Conservation (phyloP, 1,140 invertebrate species). For the Zaprionus kolodkinae region DNA sequence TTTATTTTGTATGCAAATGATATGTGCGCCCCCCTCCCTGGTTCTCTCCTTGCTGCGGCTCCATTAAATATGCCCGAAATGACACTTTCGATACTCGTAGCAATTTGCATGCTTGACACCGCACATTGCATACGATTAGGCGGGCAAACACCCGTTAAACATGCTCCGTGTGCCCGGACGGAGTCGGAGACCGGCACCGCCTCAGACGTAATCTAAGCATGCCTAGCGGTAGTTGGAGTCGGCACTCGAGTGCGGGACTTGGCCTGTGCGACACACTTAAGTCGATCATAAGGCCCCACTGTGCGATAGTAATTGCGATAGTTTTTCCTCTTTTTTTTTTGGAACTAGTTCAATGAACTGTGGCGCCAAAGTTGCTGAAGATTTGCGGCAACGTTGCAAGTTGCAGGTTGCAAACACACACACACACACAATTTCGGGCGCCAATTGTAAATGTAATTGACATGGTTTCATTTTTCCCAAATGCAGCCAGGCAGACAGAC, state of each 20-base stretch:
- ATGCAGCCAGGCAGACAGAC: slow-evolving; percentile 18
- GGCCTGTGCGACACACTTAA: slow-evolving; percentile 64
- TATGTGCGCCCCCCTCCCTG: slow-evolving; percentile 10
- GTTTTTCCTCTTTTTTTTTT: background rate
- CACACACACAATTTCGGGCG: slow-evolving; percentile 58
- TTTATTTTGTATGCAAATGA: slow-evolving; percentile 26
- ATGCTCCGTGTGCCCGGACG: slow-evolving; percentile 31
- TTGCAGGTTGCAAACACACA: no score
- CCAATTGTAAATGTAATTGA: slow-evolving; percentile 77
- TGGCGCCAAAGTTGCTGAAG: slow-evolving; percentile 21
- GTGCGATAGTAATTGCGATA: background rate
- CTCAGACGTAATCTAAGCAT: background rate
- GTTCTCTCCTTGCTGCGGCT: background rate
- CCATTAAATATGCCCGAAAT: slow-evolving; percentile 70
- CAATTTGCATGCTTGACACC: slow-evolving; percentile 80
- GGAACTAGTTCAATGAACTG: slow-evolving; percentile 60
- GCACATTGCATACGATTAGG: slow-evolving; percentile 67
- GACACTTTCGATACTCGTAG: slow-evolving; percentile 69
- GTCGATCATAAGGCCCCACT: slow-evolving; percentile 54
- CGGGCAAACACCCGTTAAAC: slow-evolving; percentile 24
- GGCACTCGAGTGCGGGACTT: background rate
- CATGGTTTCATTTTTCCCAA: slow-evolving; percentile 78
- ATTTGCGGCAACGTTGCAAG: slow-evolving; percentile 41
- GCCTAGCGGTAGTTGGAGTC: background rate
- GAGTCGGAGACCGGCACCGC: background rate